A percentile compares a stretch with the other conserved stretches of the same genome.
Conservation (phyloP, 1,140 invertebrate species). For the Drosophila triauraria region DNA sequence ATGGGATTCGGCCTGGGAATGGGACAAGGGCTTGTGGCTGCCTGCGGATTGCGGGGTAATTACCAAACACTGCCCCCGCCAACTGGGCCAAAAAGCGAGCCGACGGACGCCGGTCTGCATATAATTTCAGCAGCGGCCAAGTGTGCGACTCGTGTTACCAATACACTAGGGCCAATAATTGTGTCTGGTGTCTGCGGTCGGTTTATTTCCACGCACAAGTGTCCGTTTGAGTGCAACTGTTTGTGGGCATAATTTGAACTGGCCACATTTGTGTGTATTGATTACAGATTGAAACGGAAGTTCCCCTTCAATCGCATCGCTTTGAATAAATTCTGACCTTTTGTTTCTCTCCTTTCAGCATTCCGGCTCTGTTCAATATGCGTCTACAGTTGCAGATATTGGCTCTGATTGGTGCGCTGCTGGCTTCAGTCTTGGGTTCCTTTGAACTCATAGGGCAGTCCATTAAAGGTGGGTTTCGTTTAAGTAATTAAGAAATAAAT, state of each 20-base stretch:
- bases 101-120: conserved; percentile 42
- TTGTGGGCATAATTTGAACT: conserved; percentile 20
- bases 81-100: conserved; percentile 23
- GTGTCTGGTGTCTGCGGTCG: conserved; percentile 68
- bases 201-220: conserved; percentile 42
- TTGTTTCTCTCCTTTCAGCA: conserved; percentile 34
- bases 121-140: conserved; percentile 38
- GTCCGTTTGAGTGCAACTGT: conserved; percentile 16
- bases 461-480: conserved; percentile 60
- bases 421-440: conserved; percentile 18
- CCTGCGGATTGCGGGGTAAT: conserved; percentile 29
- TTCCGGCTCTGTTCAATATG: conserved; percentile 43
- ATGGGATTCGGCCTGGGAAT: not conserved
- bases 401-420: conserved; percentile 17
- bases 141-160: conserved; percentile 60
- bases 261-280: conserved; percentile 33
- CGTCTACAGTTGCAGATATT: conserved; percentile 24
- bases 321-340: conserved; percentile 7
- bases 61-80: conserved; percentile 37
- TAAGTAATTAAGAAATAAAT: too few species aligned
- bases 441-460: conserved; percentile 62
- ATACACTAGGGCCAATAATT: conserved; percentile 65
- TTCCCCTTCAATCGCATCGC: conserved; percentile 3
- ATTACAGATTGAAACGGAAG: conserved; percentile 16
- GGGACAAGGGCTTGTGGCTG: conserved; percentile 37